Evolutionary conservation across 2,113 vertebrate genomes (phyloP), one percentile per base, ranked within the genome.

Genomic region (Hydrochoerus hydrochaeris): DNA sequence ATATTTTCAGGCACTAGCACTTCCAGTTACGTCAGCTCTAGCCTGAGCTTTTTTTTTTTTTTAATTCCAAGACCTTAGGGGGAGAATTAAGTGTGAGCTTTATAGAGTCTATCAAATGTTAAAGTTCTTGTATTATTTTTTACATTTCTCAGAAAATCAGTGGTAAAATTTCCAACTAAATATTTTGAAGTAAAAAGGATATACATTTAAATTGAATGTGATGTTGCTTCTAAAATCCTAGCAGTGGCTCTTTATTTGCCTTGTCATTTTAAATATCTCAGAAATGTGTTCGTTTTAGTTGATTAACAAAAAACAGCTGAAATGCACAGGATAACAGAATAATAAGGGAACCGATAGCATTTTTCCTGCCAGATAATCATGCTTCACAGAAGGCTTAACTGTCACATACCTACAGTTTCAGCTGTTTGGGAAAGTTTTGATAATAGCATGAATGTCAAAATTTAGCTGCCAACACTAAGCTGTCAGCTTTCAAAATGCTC

Each of bases 371-470:
- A 52, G 90, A 92, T 57, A 96, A 97, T 89, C 95, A 57, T 32
- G 16, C 14, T 11, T 95, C 49, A 44, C 69, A 78, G 62, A 97
- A 98, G 95, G 26, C 41, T 89, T 97, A 92, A 89, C 96, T 95
- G 92, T 94, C 87, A 82, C 65, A 92, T 90, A 91, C 35, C 38
- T 57, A 95, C 89, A 94, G 46, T 28, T 97, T 97, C 96, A 89
- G 92, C 95, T 97, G 71, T 97, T 81, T 85, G 62, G 75, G 60
- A 22, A 65, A 95, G 69, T 94, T 94, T 86, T 93, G 78, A 95
- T 95, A 97, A 97, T 90, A 96, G 91, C 49, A 44, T 89, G 82
- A 95, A 96, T 73, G 57, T 58, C 97, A 85, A 91, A 96, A 88
- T 88, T 95, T 96, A 97, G 93, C 96, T 81, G 89, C n/a, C 63